phyloP scores from a whole-genome alignment of 2,888 invertebrate species.

The Sinelater perroti region DNA sequence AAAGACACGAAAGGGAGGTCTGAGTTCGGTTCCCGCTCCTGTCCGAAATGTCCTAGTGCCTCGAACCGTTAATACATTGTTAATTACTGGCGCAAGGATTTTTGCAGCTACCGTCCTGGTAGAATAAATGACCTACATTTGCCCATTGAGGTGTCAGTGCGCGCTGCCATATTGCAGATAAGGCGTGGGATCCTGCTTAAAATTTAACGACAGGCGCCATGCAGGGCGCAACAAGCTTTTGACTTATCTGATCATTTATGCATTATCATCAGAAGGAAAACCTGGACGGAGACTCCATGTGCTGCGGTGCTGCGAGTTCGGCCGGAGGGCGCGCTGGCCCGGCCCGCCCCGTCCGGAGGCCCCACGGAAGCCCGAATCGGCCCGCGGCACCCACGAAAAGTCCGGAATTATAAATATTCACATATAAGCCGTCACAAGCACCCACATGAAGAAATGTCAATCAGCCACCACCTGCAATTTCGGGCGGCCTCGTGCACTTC shows the following conservation, averaged over 20 bases:
- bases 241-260: constrained; percentile 7
- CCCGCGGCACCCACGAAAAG: constrained; percentile 9
- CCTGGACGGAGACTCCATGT: too few relatives aligned
- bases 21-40: background rate
- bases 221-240: constrained; percentile 7
- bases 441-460: constrained; percentile 60
- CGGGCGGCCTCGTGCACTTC: constrained; percentile 55
- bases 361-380: constrained; percentile 1
- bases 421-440: constrained; percentile 49
- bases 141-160: constrained; percentile 45
- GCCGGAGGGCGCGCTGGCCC: too few relatives aligned
- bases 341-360: too few relatives aligned
- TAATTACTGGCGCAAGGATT: constrained; percentile 3
- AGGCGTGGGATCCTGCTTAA: constrained; percentile 32
- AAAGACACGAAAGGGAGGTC: constrained; percentile 1
- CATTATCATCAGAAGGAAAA: constrained; percentile 11
- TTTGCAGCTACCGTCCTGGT: background rate
- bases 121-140: constrained; percentile 48
- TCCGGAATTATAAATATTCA: constrained; percentile 40
- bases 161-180: constrained; percentile 51
- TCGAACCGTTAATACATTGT: too few relatives aligned
- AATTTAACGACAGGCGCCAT: constrained; percentile 17
- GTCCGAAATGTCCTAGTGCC: background rate
- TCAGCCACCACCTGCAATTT: constrained; percentile 60
- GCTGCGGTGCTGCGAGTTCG: too few relatives aligned